Evolutionary conservation across 2,888 invertebrate species (phyloP), one percentile per base, ranked within the genome.

Genomic region (Drosophila falleni): DNA sequence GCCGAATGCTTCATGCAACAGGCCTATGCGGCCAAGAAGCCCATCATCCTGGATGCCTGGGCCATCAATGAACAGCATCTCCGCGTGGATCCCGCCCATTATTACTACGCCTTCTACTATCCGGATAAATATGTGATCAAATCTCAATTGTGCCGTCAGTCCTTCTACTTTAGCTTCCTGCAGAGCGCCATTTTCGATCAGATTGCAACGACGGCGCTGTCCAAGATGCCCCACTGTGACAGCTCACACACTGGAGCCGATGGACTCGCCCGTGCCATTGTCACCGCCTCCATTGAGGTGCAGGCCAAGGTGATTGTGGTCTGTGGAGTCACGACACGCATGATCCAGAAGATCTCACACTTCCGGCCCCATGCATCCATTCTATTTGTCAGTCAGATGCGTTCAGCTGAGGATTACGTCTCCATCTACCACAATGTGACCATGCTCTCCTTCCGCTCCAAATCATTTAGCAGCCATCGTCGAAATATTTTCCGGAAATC

Each of bases 261-360:
- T 29, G 72, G 77, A 5, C 35, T 92, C 31, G 92, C 92, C 0
- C 85, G 88, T 1, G 74, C 91, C 1, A 75, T 89, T 44, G 89
- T 81, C 0, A 72, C 83, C 13, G 86, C 90, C 11, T 85, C 92
- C 3, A 65, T 84, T 16, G 91, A 92, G 68, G 74, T 80, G 2
- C 61, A 81, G 1, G 91, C 90, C 3, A 74, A 74, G 1, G 88
- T 82, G 0, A 91, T 92, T 42, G 44, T 92, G 1, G 80, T 92
- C 1, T 88, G 87, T 15, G 86, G 91, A 2, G 60, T 83, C 3
- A 82, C 84, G 19, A 89, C 91, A 0, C 83, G 89, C 6, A 91
- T 91, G 91, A 89, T 90, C 6, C 78, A 84, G 11, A 90, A 90
- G 72, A 70, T 92, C 0, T 72, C 92, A 0, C 92, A 92, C 63